These are phyloP conservation scores for Electrona antarctica DNA, from an alignment of 2,113 vertebrate species.

Conservation along the genomic window DNA sequence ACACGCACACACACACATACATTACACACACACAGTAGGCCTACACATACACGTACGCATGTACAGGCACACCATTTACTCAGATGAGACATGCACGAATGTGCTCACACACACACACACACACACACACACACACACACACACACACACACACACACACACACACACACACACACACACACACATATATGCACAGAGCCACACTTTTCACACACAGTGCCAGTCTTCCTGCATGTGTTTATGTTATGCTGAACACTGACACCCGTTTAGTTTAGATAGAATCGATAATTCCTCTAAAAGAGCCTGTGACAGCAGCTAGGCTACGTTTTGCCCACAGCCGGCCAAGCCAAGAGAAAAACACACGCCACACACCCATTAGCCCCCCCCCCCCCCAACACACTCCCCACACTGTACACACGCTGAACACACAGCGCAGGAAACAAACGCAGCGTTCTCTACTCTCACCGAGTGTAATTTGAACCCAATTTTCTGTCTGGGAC, in stretches of 20 bases:
- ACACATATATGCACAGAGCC: constrained; percentile 13
- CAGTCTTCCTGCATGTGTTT: constrained; percentile 46
- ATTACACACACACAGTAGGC: not conserved
- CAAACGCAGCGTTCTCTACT: constrained; percentile 76
- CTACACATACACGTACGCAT: too few relatives aligned
- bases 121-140: not conserved
- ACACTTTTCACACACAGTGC: constrained; percentile 24
- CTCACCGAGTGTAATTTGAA: constrained; percentile 76
- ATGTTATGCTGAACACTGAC: constrained; percentile 50
- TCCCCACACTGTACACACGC: constrained; percentile 53
- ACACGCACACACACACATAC: not conserved
- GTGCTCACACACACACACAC: not conserved
- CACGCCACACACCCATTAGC: constrained; percentile 34
- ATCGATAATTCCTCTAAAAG: constrained; percentile 66
- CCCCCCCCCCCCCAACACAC: constrained; percentile 46
- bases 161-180: constrained; percentile 14
- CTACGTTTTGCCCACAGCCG: constrained; percentile 30
- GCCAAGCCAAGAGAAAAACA: constrained; percentile 58
- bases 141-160: not conserved
- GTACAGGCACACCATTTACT: too few relatives aligned
- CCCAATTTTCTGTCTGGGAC: constrained; percentile 80
- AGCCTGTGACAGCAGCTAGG: constrained; percentile 41
- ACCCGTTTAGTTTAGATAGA: constrained; percentile 70
- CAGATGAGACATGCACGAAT: too few relatives aligned
- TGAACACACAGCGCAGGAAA: constrained; percentile 62